Percentiles rank a stretch among this genome's conserved stretches.
Conservation (phyloP, 2,113 vertebrate genomes). For the Apodemus sylvaticus region DNA sequence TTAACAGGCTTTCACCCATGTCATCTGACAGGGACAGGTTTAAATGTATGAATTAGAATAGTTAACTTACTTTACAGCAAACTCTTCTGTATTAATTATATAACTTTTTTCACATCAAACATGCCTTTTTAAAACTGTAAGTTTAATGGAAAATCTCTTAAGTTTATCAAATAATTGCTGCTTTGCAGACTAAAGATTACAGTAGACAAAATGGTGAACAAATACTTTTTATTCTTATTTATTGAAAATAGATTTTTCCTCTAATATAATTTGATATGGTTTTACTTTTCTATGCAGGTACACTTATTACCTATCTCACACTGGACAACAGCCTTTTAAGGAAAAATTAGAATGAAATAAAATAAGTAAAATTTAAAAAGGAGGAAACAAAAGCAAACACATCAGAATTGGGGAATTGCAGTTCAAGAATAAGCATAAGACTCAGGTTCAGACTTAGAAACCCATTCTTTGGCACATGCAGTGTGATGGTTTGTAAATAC, state of each 20-base stretch:
- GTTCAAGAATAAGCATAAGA: not conserved
- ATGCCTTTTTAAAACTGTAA: not conserved
- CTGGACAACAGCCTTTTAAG: not conserved
- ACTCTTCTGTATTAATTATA: conserved; percentile 1
- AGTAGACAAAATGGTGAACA: not conserved
- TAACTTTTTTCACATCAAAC: not conserved
- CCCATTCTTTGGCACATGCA: not conserved
- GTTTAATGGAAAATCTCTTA: conserved; percentile 15
- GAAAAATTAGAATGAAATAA: not conserved
- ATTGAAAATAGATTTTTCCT: not conserved
- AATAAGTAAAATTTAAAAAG: not conserved
- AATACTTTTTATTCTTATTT: not conserved
- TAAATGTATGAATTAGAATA: not conserved
- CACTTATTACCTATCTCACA: not conserved
- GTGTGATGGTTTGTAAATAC: too few species aligned
- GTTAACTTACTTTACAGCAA: not conserved
- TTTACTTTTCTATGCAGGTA: too few species aligned
- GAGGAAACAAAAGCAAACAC: not conserved
- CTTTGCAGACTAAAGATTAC: not conserved
- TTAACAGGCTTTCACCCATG: not conserved
- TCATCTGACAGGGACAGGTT: not conserved
- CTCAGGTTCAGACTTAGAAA: not conserved
- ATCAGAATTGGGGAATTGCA: not conserved
- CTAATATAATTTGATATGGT: not conserved
- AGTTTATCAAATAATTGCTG: conserved; percentile 28